Evolutionary conservation across 2,888 invertebrate genomes (phyloP), one percentile per base, ranked within the genome.

Genomic region (Capitulum mitella): DNA sequence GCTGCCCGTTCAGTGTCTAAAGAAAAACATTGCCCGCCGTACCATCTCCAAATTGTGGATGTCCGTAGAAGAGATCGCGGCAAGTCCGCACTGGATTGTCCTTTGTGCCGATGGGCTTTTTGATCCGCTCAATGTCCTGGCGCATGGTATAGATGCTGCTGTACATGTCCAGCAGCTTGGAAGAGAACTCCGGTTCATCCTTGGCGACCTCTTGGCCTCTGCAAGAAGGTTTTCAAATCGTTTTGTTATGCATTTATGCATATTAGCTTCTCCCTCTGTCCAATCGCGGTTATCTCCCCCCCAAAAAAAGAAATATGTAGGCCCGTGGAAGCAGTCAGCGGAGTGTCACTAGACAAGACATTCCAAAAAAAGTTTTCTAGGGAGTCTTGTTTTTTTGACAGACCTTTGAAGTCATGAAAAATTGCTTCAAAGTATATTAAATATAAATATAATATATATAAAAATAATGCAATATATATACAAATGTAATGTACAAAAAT

Each of bases 81-180:
- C 95, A 96, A 0, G 93, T 91, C 76, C 93, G 87, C 0, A 91
- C 93, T 1, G 96, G 96, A 85, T 92, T 93, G 79, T 91, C 90
- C 82, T 90, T 88, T 0, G 91, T 91, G 14, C 95, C 95, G 5
- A 91, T 87, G 0, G 95, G 95, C 83, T 91, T 91, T 79, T 89
- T 88, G 29, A 91, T 89, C 70, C 90, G 87, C 82, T 94, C 93
- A 77, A 95, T 86, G 78, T 93, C 92, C 80, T 90, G 88, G 48
- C 91, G 87, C 89, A 93, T 91, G 12, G 89, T 86, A 83, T 92
- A 92, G 82, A 93, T 92, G 76, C 90, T 90, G 78, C 89, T 89
- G 84, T 92, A 92, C 88, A 92, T 91, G 82, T 92, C 90, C 61
- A 90, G 84, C 82, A 90, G 37, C 8, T 37, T 19, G 6, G 70